Evolutionary conservation across 2,888 invertebrate genomes (phyloP), one percentile per base, ranked within the genome.

Genomic region (Malacosoma neustria): DNA sequence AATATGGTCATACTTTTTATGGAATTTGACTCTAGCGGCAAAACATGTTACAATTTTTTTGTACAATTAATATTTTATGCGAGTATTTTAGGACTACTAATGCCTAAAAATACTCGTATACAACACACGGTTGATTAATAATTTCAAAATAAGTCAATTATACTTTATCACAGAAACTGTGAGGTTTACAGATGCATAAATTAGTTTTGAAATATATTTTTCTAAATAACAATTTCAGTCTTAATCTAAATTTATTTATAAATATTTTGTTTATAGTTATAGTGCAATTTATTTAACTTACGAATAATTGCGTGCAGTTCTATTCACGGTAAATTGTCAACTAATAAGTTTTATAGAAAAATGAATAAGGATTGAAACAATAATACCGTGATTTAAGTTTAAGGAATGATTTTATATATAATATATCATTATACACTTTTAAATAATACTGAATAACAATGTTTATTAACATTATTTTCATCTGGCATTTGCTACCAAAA

Each of bases 321-420:
- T 46, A 51, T 53, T 61, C 63, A 70, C 62, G 62, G 60, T 53
- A 50, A 53, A 71, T 69, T 59, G 69, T 62, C 66, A 37, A 30
- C 11, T 33, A 29, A 30, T 30, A 11, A 31, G 2, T 31, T 34
- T 22, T n/a, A 11, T 35, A 13, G 32, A 34, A 6, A n/a, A 31
- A n/a, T 31, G n/a, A n/a, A n/a, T n/a, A n/a, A n/a, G n/a, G n/a
- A n/a, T n/a, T n/a, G n/a, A n/a, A n/a, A n/a, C n/a, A n/a, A n/a
- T n/a, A n/a, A n/a, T 52, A 65, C 64, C 69, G 58, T 61, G 56
- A 60, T 43, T 42, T 50, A 52, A 67, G 60, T 61, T 53, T 56
- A 61, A 81, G 80, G 79, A 79, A 81, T 79, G 70, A 62, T 72
- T 68, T 68, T 68, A 69, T 60, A 66, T 66, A 60, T 57, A 58